phyloP scores from a whole-genome alignment of 2,888 invertebrate genomes.

The Rhagophthalmus giganteus region DNA sequence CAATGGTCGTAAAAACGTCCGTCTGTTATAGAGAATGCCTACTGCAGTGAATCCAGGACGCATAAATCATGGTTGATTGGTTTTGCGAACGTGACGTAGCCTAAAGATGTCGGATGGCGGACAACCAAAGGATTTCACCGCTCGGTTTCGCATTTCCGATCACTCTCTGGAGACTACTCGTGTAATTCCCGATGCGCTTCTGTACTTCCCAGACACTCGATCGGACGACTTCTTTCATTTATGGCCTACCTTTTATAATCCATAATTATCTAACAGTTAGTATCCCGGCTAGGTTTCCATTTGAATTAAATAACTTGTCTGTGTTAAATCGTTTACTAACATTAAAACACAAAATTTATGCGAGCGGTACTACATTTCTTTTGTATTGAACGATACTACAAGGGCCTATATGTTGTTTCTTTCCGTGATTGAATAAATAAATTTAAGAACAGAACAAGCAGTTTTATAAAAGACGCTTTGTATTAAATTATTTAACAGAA shows the following conservation, averaged over 20 bases:
- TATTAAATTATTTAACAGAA: too few relatives aligned
- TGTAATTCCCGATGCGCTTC: conserved; percentile 28
- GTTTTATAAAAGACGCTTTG: too few relatives aligned
- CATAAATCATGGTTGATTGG: conserved; percentile 44
- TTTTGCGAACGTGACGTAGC: conserved; percentile 41
- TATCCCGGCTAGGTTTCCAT: too few relatives aligned
- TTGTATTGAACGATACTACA: too few relatives aligned
- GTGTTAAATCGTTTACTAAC: too few relatives aligned
- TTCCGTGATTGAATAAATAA: too few relatives aligned
- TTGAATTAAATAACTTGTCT: too few relatives aligned
- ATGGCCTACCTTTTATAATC: conserved; percentile 17
- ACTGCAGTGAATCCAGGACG: conserved; percentile 31
- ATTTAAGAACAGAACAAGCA: too few relatives aligned
- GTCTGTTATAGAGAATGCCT: conserved; percentile 25
- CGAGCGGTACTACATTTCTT: too few relatives aligned
- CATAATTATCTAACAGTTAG: conserved; percentile 10
- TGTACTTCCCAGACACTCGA: conserved; percentile 32
- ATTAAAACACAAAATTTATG: too few relatives aligned
- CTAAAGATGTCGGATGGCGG: conserved; percentile 39
- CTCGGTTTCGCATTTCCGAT: conserved; percentile 34
- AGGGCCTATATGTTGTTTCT: too few relatives aligned
- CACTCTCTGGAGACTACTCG: conserved; percentile 36
- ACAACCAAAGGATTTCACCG: conserved; percentile 36
- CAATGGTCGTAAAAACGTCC: conserved; percentile 21
- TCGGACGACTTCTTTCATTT: conserved; percentile 28